phyloP scores from a whole-genome alignment of 2,113 vertebrate species.

The Ameiurus melas region DNA sequence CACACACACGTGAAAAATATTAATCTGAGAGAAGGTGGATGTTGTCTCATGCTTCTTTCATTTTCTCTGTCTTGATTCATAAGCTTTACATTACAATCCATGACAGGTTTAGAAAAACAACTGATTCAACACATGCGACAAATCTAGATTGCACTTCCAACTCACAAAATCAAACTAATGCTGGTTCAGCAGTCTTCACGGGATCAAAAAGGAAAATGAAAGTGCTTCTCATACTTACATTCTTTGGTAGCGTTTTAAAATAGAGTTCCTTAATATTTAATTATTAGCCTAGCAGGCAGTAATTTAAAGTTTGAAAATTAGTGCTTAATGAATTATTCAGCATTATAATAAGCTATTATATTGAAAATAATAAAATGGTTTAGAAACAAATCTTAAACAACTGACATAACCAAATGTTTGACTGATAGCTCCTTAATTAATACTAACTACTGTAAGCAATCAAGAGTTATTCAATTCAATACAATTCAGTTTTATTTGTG shows the following conservation, averaged over 20 bases:
- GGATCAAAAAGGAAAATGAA: neutral
- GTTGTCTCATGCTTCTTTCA: neutral
- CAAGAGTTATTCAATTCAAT: neutral
- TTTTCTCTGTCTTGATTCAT: neutral
- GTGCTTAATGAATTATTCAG: neutral
- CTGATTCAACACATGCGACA: conserved; percentile 14
- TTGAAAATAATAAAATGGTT: neutral
- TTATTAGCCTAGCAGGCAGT: neutral
- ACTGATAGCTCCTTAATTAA: neutral
- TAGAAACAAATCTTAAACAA: neutral
- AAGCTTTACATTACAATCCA: neutral
- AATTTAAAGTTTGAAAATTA: neutral
- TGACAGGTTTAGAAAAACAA: neutral
- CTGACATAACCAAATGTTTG: neutral
- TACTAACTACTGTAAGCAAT: neutral
- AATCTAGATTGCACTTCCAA: conserved; percentile 3
- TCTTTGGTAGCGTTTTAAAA: neutral
- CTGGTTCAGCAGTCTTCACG: neutral
- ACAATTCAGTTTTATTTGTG: no score
- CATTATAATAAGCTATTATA: neutral
- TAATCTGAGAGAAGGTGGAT: neutral
- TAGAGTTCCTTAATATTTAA: neutral
- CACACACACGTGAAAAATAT: neutral
- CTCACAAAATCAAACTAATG: conserved; percentile 5
- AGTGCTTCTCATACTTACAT: neutral